Base-by-base conservation (phyloP, 1,140 invertebrate genomes). In the Drosophila parvula region DNA sequence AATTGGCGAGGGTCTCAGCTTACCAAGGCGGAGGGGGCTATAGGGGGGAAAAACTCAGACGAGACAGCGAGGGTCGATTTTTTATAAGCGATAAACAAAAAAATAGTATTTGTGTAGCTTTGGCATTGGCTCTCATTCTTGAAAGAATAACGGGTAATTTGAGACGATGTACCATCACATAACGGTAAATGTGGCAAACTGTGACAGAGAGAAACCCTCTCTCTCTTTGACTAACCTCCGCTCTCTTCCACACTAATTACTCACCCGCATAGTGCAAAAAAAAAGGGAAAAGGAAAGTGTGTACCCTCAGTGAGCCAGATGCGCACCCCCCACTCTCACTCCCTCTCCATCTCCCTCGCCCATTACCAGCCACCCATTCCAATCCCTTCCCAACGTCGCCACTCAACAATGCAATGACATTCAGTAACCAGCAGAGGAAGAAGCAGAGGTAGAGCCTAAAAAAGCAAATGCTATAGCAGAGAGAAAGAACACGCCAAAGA, bases 351-450 rank as follows among this genome's bases (percentile, higher is more conserved):
- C n/a, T n/a, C n/a, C n/a, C n/a, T n/a, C 34, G 18, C 11, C 43
- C 16, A 38, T 14, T 18, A 47, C 11, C n/a, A n/a, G 14, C n/a
- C 30, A 30, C 38, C 30, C 51, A 27, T 55, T 36, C 44, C 45
- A 68, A 43, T n/a, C 28, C 36, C 40, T 50, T 59, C 16, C 69
- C 40, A 10, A 32, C 45, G 47, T 11, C 47, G 14, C 36, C 56
- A 36, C 73, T 60, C 63, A 45, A 73, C 67, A 68, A 80, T 80
- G 81, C 81, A 84, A 78, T 80, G 63, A 84, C 74, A 77, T 78
- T 73, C 47, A 67, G 45, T 68, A 53, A 44, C 61, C 61, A 69
- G 16, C 30, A 61, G 48, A 8, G 62, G 22, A 16, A 64, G 43
- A 16, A 32, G 27, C 12, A 22, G 14, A 11, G 4, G n/a, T 0